A percentile compares a stretch with the other conserved stretches of the same genome.
Evolutionary conservation across 2,113 vertebrate genomes (phyloP).

Genomic region (Paradoxurus hermaphroditus): DNA sequence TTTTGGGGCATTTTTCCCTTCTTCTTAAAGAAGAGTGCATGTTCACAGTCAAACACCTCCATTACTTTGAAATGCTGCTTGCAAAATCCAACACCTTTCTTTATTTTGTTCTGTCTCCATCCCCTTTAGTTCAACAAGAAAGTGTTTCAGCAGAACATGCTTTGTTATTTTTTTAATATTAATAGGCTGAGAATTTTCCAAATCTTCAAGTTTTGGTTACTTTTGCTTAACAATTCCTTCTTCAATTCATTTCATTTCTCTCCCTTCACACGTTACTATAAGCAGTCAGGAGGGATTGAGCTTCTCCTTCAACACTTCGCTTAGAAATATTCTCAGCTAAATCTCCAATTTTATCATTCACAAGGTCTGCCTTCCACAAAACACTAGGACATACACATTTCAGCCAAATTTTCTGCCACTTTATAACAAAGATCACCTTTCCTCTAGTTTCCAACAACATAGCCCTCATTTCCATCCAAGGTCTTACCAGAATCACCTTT

Average conservation of each 20-base stretch:
- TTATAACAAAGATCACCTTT: not conserved
- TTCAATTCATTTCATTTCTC: not conserved
- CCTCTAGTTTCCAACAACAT: not conserved
- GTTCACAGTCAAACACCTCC: not conserved
- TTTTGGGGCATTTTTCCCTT: not conserved
- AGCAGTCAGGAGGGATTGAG: not conserved
- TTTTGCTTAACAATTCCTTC: not conserved
- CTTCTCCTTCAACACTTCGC: not conserved
- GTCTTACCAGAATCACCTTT: not conserved
- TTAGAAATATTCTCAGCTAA: not conserved
- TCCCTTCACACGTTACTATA: not conserved
- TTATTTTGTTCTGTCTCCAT: not conserved
- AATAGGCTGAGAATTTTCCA: not conserved
- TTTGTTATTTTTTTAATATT: not conserved
- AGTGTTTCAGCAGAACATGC: not conserved
- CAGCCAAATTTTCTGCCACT: not conserved
- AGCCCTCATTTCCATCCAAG: not conserved
- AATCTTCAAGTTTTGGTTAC: not conserved
- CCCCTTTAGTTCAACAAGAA: not conserved
- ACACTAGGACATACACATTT: not conserved
- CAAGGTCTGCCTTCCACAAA: not conserved
- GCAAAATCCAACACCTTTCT: not conserved
- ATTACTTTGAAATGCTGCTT: not conserved
- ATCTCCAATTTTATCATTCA: not conserved
- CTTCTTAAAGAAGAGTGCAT: not conserved